These are phyloP conservation scores for Chunga burmeisteri DNA, from an alignment of 2,113 vertebrate species.

Conservation along the genomic window DNA sequence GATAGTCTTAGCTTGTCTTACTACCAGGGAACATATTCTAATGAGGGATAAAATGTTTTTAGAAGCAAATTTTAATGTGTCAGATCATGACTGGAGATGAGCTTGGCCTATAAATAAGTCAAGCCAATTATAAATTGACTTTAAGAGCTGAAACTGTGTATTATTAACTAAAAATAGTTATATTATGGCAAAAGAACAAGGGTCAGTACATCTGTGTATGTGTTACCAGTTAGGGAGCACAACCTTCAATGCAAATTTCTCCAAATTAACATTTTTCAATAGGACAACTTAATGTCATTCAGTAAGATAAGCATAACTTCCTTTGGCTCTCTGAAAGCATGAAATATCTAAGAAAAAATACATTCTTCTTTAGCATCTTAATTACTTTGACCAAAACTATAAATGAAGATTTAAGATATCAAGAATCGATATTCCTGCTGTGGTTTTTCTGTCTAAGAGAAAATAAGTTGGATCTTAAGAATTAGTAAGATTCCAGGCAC, in stretches of 20 bases:
- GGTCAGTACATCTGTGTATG: background rate
- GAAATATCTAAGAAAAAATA: background rate
- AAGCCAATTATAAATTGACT: background rate
- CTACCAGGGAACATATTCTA: background rate
- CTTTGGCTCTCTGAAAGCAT: background rate
- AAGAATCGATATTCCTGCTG: background rate
- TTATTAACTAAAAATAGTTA: background rate
- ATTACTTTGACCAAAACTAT: background rate
- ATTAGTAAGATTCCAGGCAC: background rate
- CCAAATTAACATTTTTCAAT: background rate
- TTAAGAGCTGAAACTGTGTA: background rate
- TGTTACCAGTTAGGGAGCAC: background rate
- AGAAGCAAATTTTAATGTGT: background rate
- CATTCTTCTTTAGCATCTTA: background rate
- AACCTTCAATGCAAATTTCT: background rate
- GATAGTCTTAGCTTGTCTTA: background rate
- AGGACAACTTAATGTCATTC: background rate
- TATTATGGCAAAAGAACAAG: background rate
- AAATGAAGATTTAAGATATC: background rate
- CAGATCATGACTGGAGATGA: background rate
- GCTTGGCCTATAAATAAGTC: background rate
- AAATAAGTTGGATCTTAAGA: background rate
- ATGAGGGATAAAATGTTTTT: background rate
- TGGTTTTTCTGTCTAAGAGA: background rate
- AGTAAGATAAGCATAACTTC: background rate